Conservation (phyloP, 2,113 vertebrate species). For the Amphiprion ocellaris region DNA sequence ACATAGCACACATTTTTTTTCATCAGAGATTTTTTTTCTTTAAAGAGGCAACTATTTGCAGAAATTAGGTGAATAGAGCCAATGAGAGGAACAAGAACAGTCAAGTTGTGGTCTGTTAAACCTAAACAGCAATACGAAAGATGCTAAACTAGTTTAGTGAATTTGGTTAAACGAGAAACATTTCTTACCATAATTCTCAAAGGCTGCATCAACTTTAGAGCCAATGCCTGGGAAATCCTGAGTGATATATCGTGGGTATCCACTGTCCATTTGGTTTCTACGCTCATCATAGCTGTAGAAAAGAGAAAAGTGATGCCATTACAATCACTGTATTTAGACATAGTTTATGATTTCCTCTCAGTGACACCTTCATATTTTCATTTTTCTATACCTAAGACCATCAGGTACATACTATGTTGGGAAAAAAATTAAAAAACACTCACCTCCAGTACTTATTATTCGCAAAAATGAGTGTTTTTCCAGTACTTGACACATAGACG, state of each 20-base stretch:
- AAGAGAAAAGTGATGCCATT: not conserved
- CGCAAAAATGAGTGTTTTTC: slow-evolving; percentile 78
- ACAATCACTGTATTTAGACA: not conserved
- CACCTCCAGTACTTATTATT: slow-evolving; percentile 80
- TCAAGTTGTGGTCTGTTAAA: too few species aligned
- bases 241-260: slow-evolving; percentile 71
- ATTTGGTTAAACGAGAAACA: not conserved
- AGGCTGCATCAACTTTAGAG: slow-evolving; percentile 81
- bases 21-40: too few species aligned
- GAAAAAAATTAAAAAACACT: not conserved
- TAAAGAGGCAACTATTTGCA: too few species aligned
- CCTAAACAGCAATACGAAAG: too few species aligned
- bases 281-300: slow-evolving; percentile 71
- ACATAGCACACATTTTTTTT: too few species aligned
- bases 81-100: too few species aligned
- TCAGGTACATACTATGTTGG: not conserved
- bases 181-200: slow-evolving; percentile 77
- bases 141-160: too few species aligned
- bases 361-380: not conserved
- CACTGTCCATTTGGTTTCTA: slow-evolving; percentile 66
- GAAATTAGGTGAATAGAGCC: too few species aligned
- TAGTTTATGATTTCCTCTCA: not conserved
- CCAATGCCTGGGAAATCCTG: slow-evolving; percentile 73
- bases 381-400: too few species aligned
- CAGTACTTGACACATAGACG: slow-evolving; percentile 54